phyloP scores from a whole-genome alignment of 1,140 invertebrate species.

The Octopus sinensis region DNA sequence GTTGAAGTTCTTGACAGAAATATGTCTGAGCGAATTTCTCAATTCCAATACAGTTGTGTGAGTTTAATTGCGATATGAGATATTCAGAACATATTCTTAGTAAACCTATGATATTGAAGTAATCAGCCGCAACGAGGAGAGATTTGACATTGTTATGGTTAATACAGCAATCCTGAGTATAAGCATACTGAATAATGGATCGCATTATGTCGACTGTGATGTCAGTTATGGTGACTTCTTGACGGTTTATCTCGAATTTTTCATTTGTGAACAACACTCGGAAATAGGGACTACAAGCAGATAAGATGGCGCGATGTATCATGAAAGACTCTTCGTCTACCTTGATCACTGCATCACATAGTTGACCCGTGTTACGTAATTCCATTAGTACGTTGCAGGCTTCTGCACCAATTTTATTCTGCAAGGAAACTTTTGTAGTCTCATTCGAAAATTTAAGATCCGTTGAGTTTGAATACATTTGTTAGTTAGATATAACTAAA shows the following conservation, averaged over 20 bases:
- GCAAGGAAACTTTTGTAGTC: neutral
- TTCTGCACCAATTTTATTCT: conserved; percentile 26
- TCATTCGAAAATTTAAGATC: too few relatives aligned
- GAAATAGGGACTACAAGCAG: conserved; percentile 60
- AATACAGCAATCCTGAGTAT: conserved; percentile 72
- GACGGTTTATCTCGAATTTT: conserved; percentile 61
- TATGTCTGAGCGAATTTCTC: conserved; percentile 75
- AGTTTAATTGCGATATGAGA: conserved; percentile 65
- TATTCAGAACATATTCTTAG: conserved; percentile 75
- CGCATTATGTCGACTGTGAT: conserved; percentile 74
- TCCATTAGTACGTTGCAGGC: conserved; percentile 35
- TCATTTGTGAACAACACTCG: conserved; percentile 46
- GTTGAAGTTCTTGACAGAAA: conserved; percentile 70
- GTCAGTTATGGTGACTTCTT: conserved; percentile 71
- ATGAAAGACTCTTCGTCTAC: conserved; percentile 75
- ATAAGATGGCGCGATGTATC: conserved; percentile 81
- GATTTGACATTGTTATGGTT: conserved; percentile 74
- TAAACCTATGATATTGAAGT: conserved; percentile 75
- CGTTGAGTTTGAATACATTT: too few relatives aligned
- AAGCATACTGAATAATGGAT: conserved; percentile 76
- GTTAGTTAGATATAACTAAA: too few relatives aligned
- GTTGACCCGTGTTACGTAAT: conserved; percentile 66
- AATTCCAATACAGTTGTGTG: conserved; percentile 78
- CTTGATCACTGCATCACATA: conserved; percentile 78
- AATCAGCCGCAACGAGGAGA: conserved; percentile 66